Conservation (phyloP, 2,797 vertebrate species). For the Micropoecilia bifurca region DNA sequence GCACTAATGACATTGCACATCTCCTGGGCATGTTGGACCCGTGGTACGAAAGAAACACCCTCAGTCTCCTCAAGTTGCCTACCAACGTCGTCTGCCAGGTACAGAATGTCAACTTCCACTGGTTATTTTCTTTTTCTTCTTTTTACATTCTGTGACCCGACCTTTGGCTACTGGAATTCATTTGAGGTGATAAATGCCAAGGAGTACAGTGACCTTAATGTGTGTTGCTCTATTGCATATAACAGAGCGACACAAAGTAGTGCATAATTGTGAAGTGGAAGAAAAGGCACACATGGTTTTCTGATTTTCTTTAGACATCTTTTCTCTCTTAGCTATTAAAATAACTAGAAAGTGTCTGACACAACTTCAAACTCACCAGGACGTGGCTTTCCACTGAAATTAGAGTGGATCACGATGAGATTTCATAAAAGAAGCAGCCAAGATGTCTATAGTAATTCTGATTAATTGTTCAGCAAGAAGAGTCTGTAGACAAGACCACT, state of each 20-base stretch:
- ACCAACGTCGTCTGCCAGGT: conserved; percentile 92
- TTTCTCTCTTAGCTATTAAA: neutral
- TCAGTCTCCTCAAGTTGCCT: conserved; percentile 90
- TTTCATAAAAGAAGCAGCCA: neutral
- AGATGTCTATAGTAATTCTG: neutral
- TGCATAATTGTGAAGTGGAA: neutral
- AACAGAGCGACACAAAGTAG: neutral
- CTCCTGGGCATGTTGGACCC: conserved; percentile 96
- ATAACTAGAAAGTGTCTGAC: neutral
- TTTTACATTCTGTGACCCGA: neutral
- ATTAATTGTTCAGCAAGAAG: neutral
- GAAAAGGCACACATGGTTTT: neutral
- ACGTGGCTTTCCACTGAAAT: neutral
- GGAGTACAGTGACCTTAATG: neutral
- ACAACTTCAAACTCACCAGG: neutral
- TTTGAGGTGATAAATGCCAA: too few species aligned
- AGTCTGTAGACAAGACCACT: neutral
- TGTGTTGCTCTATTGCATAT: neutral
- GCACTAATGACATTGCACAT: conserved; percentile 92
- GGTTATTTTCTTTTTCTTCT: neutral
- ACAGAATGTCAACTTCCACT: conserved; percentile 13
- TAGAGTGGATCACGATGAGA: neutral
- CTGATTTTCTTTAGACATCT: too few species aligned
- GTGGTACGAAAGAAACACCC: conserved; percentile 96
- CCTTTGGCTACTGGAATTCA: neutral